Conservation (phyloP, 2,888 invertebrate species). For the Pristionchus entomophagus region DNA sequence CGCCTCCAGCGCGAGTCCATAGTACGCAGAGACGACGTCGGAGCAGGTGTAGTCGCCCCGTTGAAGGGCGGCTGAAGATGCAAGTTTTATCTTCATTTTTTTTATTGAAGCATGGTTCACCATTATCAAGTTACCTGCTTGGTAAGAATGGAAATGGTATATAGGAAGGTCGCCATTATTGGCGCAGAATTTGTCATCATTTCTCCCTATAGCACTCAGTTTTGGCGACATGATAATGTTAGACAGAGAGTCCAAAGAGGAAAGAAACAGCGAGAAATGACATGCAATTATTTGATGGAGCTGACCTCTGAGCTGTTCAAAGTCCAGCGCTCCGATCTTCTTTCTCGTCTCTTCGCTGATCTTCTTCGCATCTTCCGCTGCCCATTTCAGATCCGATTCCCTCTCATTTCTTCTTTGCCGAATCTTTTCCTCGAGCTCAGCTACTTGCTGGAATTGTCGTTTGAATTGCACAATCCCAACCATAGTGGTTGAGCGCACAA, state of each 20-base stretch:
- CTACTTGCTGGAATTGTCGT: slow-evolving; percentile 52
- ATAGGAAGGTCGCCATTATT: not conserved
- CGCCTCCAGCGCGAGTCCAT: slow-evolving; percentile 59
- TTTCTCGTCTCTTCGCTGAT: slow-evolving; percentile 52
- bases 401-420: not conserved
- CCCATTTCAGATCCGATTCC: slow-evolving; percentile 53
- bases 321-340: slow-evolving; percentile 55
- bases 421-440: slow-evolving; percentile 57
- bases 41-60: slow-evolving; percentile 57
- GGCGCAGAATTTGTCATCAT: not conserved
- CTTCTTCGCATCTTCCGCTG: slow-evolving; percentile 52
- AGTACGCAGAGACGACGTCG: slow-evolving; percentile 64
- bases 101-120: not conserved
- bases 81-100: not conserved
- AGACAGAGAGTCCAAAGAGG: no score
- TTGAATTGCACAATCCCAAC: no score
- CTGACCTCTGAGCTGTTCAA: slow-evolving; percentile 50
- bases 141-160: no score
- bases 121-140: no score
- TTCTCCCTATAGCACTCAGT: no score
- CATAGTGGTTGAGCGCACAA: not conserved
- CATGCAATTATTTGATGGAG: not conserved
- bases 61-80: slow-evolving; percentile 60
- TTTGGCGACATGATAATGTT: no score
- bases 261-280: no score